Evolutionary conservation across 2,113 vertebrate species (phyloP), one percentile per base, ranked within the genome.

Genomic region (Sylvia atricapilla): DNA sequence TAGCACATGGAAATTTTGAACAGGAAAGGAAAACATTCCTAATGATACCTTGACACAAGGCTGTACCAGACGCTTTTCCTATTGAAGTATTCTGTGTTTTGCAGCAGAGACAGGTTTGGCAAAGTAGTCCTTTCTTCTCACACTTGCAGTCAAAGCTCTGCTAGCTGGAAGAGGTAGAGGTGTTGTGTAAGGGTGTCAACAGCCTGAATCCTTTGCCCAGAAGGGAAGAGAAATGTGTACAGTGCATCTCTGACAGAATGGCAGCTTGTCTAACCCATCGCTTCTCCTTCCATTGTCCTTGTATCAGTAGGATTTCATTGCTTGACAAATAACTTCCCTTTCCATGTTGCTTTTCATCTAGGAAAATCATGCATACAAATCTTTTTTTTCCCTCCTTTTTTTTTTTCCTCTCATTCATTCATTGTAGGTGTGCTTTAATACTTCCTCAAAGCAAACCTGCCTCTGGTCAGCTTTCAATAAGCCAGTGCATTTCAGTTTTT

Each of bases 271-370:
- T 94, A 94, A 97, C 77, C 73, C 77, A 84, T 94, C 2, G 0
- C 59, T 93, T 88, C 76, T 92, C 75, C 58, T 70, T 93, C 76
- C 47, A 81, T 92, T 92, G 63, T 86, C 73, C 46, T 27, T 75
- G 39, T 16, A 12, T 78, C 60, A 25, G 33, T 93, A 95, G 83
- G 47, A 63, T 78, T 78, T 89, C 91, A 94, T 89, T 43, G 95
- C 91, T 78, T 94, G 39, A 43, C 86, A 89, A 89, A 63, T 94
- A 87, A 92, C 80, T 78, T 94, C 81, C 63, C 58, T 94, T 74
- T 93, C 44, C 52, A 1, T 52, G 50, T 77, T 86, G 47, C 85
- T 90, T 96, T 93, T 81, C 90, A 94, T 95, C 92, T 20, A 17
- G 92, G 79, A 94, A 88, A 88, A 63, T 86, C 83, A 52, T 81